Conservation (phyloP, 2,797 vertebrate genomes). For the Mormyrus hasselquistii region DNA sequence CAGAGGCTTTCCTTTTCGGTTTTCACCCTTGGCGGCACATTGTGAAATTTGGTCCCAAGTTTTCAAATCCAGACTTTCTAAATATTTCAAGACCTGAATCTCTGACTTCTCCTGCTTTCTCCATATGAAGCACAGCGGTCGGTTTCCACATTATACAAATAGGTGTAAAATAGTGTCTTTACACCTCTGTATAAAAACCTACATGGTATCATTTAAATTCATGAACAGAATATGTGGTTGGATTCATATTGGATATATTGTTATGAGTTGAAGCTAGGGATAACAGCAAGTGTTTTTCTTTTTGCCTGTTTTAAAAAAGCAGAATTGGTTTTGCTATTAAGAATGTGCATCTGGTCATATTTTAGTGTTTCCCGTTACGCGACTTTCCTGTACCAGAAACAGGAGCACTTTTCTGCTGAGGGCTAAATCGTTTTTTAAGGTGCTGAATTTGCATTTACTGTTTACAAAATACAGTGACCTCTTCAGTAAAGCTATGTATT, state of each 20-base stretch:
- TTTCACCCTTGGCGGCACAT: not conserved
- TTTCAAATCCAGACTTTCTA: not conserved
- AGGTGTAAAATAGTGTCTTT: constrained; percentile 9
- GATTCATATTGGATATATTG: constrained; percentile 13
- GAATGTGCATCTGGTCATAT: not conserved
- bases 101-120: not conserved
- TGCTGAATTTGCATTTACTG: constrained; percentile 13
- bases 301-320: not conserved
- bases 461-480: constrained; percentile 19
- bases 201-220: constrained; percentile 8
- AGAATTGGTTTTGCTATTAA: not conserved
- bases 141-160: not conserved
- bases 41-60: not conserved
- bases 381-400: not conserved
- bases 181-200: constrained; percentile 3
- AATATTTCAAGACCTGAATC: not conserved
- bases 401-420: constrained; percentile 12
- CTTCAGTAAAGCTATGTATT: constrained; percentile 12
- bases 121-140: not conserved
- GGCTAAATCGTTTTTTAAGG: constrained; percentile 7
- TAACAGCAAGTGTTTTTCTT: not conserved
- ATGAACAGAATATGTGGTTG: not conserved
- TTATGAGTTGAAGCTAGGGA: not conserved
- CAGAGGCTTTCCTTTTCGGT: not conserved
- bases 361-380: not conserved